Evolutionary conservation across 1,140 invertebrate genomes (phyloP), one percentile per base, ranked within the genome.

Genomic region (Diabrotica undecimpunctata): DNA sequence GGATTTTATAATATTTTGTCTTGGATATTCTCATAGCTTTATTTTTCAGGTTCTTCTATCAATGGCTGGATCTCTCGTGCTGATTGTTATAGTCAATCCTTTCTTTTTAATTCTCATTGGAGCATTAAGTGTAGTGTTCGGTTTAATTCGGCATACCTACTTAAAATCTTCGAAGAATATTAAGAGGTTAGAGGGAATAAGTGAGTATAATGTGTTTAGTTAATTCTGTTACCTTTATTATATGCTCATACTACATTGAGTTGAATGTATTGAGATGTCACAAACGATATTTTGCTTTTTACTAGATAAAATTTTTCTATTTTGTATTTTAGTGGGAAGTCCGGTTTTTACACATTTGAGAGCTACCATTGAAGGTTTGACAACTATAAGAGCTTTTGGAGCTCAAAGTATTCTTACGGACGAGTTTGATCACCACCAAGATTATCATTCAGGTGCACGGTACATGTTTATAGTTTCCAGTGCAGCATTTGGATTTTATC

Each of bases 291-390:
- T 2, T 25, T 25, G n/a, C 4, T 25, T 4, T 25, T 25, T 25
- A 25, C 25, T 25, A 25, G 25, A 25, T 25, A 25, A 25, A 1
- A 25, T 4, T 25, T 1, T 25, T 25, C 25, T 25, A 10, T 38
- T n/a, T 52, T 59, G 37, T 50, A 38, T 78, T 80, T 13, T 67
- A 90, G 88, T 86, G 52, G 82, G 87, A 63, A 90, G 88, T 71
- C 94, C 25, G 4, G 25, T 25, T 25, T 25, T 25, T 25, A 25
- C 25, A 25, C 25, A 25, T 25, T 25, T 25, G 0, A 90, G 86
- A 74, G 86, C 91, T 25, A 90, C 90, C 0, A 80, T 94, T 65
- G 81, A 87, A 55, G 94, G 93, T 1, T 77, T 96, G 8, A 84
- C 87, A 50, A 94, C 92, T 2, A 91, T 96, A 65, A 81, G 94